Base-by-base conservation (phyloP, 2,797 vertebrate species). In the Acipenser oxyrinchus region DNA sequence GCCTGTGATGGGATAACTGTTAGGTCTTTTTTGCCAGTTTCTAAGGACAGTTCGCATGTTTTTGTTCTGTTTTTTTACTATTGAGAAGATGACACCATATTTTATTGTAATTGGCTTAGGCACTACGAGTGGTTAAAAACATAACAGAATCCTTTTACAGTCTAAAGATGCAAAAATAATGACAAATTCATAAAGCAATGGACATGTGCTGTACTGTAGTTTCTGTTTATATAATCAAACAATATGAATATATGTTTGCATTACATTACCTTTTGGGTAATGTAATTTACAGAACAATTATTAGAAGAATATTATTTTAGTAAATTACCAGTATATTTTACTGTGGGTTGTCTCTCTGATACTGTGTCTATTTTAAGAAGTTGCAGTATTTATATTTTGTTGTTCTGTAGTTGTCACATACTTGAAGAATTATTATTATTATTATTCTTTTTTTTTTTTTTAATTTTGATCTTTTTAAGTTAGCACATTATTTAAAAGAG, bases 271-370 rank as follows among this genome's bases (percentile, higher is more conserved):
- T 64, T 65, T 64, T 18, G 65, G 8, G 58, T 65, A 67, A 70
- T 72, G 68, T 66, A 66, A 51, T 49, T 72, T 69, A 67, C 65
- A 64, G 15, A 58, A 49, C 10, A 18, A 51, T 71, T 59, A 58
- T 73, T 68, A 68, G 60, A 51, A 60, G 11, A 13, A 49, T 63
- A 60, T 68, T 68, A 51, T 68, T 65, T 68, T 68, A 67, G 68
- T 72, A 69, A 74, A 73, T 71, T 70, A 2, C 23, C 23, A 37
- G 23, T 37, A 73, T 75, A 68, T 75, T 73, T 72, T 67, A 60
- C 66, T 50, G 69, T 70, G 65, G 64, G 66, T 63, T 37, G 58
- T 72, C 64, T 66, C 60, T 15, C 51, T 18, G 62, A 62, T 37
- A 37, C 23, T 37, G 23, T 37, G 2, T 37, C 23, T 37, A 58